A percentile compares a stretch with the other conserved stretches of the same genome.
phyloP scores from a whole-genome alignment of 1,140 invertebrate species.

The Gryllus bimaculatus region DNA sequence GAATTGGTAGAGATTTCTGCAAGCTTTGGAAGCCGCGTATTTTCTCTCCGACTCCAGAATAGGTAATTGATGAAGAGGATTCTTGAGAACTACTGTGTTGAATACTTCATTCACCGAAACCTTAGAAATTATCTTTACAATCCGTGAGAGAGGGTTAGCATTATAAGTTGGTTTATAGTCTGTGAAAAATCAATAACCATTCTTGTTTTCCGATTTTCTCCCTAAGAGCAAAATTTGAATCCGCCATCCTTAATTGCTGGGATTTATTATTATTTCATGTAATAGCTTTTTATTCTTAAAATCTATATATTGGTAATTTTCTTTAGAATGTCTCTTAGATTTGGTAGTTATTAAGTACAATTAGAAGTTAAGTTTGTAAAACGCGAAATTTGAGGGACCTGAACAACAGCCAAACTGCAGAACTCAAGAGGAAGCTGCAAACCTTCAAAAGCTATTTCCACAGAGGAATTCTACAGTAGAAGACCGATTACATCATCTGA shows the following conservation, averaged over 20 bases:
- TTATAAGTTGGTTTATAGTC: not conserved
- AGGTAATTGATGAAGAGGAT: constrained; percentile 18
- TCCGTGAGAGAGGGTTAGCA: not conserved
- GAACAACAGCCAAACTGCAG: not conserved
- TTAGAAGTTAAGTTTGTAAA: not conserved
- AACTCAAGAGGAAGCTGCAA: not conserved
- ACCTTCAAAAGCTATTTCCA: too few species aligned
- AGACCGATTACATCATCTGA: too few species aligned
- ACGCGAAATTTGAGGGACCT: not conserved
- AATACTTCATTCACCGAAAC: constrained; percentile 12
- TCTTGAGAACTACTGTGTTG: constrained; percentile 9
- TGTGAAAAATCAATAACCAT: constrained; percentile 17
- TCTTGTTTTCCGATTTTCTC: constrained; percentile 14
- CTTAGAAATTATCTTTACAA: not conserved
- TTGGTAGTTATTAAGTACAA: not conserved
- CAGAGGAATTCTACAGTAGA: too few species aligned
- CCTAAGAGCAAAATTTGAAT: constrained; percentile 13
- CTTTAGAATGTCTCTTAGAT: not conserved
- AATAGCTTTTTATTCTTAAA: constrained; percentile 8
- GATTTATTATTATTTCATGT: constrained; percentile 10
- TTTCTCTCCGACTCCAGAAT: constrained; percentile 9
- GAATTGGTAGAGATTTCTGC: constrained; percentile 23
- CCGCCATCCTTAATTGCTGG: constrained; percentile 13
- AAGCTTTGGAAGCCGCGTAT: constrained; percentile 18
- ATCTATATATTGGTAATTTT: constrained; percentile 14